Percentiles rank a stretch among this genome's conserved stretches.
phyloP scores from a whole-genome alignment of 2,797 vertebrate genomes.

The Oreortyx pictus region DNA sequence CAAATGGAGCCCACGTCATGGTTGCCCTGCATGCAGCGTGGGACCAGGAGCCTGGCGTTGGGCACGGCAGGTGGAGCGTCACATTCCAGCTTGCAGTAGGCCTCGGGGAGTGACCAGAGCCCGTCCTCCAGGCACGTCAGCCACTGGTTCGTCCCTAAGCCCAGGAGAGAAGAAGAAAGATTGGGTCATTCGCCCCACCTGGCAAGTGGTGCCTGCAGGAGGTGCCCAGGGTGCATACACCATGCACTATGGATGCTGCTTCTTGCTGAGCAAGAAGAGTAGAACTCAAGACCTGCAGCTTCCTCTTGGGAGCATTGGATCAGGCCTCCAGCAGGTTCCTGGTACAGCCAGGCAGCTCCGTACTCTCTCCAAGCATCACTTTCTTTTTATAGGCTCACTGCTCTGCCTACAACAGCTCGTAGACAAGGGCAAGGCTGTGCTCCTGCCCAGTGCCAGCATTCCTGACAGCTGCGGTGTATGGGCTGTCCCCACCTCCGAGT shows the following conservation, averaged over 20 bases:
- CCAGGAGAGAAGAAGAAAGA: constrained; percentile 32
- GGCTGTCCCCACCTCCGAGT: fast-evolving
- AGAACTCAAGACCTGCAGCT: background rate
- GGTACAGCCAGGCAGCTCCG: background rate
- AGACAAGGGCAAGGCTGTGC: background rate
- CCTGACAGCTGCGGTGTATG: background rate
- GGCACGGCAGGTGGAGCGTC: constrained; percentile 78
- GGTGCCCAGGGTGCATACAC: background rate
- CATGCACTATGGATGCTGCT: background rate
- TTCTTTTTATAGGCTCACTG: background rate
- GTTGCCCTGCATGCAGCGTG: constrained; percentile 82
- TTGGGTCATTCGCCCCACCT: background rate
- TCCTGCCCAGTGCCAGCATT: fast-evolving
- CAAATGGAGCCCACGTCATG: constrained; percentile 91
- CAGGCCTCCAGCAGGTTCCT: background rate
- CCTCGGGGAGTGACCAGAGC: constrained; percentile 96
- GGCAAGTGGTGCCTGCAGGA: background rate
- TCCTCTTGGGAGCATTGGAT: background rate
- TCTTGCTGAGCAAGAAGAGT: background rate
- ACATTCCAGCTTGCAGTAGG: constrained; percentile 96
- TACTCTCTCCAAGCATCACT: fast-evolving
- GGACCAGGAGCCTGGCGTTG: constrained; percentile 84
- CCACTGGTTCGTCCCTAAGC: constrained; percentile 87
- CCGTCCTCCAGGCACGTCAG: constrained; percentile 92
- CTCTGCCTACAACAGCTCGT: background rate